Evolutionary conservation across 2,888 invertebrate species (phyloP), one percentile per base, ranked within the genome.

Genomic region (Entomobrya proxima): DNA sequence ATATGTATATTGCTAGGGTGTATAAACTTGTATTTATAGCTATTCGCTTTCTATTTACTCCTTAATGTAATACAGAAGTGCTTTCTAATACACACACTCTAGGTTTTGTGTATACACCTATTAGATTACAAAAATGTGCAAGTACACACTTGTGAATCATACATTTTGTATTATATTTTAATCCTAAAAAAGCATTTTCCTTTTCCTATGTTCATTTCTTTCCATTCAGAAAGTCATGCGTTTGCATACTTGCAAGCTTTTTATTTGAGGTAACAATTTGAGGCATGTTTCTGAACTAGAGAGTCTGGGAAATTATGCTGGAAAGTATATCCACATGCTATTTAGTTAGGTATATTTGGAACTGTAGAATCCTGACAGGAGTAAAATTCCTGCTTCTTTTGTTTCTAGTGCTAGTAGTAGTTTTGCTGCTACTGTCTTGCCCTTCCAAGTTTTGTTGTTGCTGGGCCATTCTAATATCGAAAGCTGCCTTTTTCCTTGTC

Each of bases 401-500:
- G 15, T 64, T 35, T 64, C 18, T 32, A 32, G 24, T 52, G 27
- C 13, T 55, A 11, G 18, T 9, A 47, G 47, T 21, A n/a, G n/a
- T n/a, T n/a, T n/a, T 44, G 52, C 50, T 74, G 32, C 32, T n/a
- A n/a, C n/a, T n/a, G n/a, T n/a, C n/a, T 74, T 37, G 50, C 30
- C 32, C 30, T 67, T 2, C 40, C 24, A 40, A 52, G 32, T n/a
- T 52, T 61, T 61, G 44, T 61, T 77, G 61, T 77, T 77, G 44
- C 77, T 77, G 77, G 77, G 55, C 40, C 44, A 24, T 77, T 61
- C 61, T 32, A 30, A 27, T n/a, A 27, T 67, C 52, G 18, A n/a
- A 21, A 58, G 58, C 58, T 47, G 21, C 1, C 50, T 37, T 24
- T 58, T 55, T 52, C 32, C 5, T 2, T 74, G 18, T 52, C 74